Percentiles rank a stretch among this genome's conserved stretches.
phyloP scores from a whole-genome alignment of 1,140 invertebrate genomes.

The Meteorus sp. region DNA sequence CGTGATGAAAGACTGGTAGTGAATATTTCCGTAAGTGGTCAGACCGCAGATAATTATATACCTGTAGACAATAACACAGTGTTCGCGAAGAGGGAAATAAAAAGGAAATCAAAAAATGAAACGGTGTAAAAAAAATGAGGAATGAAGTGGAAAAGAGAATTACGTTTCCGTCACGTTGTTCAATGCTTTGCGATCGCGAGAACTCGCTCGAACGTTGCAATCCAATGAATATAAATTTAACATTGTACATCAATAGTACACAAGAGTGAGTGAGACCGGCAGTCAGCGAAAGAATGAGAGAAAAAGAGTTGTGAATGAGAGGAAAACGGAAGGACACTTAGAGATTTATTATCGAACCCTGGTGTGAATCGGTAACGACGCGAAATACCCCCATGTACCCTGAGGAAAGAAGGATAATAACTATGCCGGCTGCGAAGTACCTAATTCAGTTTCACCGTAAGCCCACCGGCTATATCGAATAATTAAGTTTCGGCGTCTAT shows the following conservation, averaged over 20 bases:
- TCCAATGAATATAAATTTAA: slow-evolving; percentile 29
- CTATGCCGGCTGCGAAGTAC: slow-evolving; percentile 31
- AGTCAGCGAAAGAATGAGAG: neutral
- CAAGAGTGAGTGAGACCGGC: neutral
- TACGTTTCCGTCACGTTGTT: slow-evolving; percentile 23
- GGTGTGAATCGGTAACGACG: slow-evolving; percentile 27
- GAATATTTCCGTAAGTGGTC: slow-evolving; percentile 41
- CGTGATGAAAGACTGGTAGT: slow-evolving; percentile 55
- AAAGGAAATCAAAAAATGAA: slow-evolving; percentile 3
- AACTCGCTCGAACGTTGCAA: slow-evolving; percentile 11
- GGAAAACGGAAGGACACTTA: slow-evolving; percentile 19
- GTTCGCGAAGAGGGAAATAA: slow-evolving; percentile 37
- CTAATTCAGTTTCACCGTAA: slow-evolving; percentile 33
- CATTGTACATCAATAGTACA: neutral
- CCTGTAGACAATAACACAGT: slow-evolving; percentile 48
- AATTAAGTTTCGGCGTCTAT: slow-evolving; percentile 45
- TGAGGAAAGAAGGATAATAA: slow-evolving; percentile 29
- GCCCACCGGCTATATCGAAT: slow-evolving; percentile 37
- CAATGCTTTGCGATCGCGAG: slow-evolving; percentile 16
- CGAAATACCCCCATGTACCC: slow-evolving; percentile 13
- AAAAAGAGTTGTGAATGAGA: no score
- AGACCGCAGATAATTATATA: slow-evolving; percentile 37
- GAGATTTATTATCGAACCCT: slow-evolving; percentile 27
- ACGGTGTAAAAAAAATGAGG: slow-evolving; percentile 12
- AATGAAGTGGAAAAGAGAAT: slow-evolving; percentile 8